Conservation (phyloP, 2,113 vertebrate species). For the Crotophaga sulcirostris region DNA sequence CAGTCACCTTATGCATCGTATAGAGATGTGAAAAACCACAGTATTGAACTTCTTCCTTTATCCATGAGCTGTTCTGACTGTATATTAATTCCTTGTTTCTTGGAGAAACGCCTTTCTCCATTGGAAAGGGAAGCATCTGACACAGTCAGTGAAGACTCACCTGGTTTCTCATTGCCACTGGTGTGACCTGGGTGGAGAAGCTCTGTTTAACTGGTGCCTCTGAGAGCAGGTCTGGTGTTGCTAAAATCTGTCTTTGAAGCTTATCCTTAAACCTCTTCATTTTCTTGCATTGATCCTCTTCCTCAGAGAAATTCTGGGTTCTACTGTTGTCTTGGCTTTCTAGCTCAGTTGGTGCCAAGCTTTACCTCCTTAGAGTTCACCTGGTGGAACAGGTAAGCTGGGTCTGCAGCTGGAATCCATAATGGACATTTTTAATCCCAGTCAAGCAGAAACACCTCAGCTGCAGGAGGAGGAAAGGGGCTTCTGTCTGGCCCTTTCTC, state of each 20-base stretch:
- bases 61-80: neutral
- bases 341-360: rapidly evolving
- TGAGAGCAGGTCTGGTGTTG: neutral
- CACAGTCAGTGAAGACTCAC: neutral
- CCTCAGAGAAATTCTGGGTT: neutral
- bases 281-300: neutral
- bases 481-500: neutral
- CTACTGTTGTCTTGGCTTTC: neutral
- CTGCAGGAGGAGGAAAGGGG: neutral
- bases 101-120: neutral
- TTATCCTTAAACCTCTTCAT: neutral
- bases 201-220: neutral
- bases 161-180: too few species aligned
- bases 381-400: neutral
- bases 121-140: neutral
- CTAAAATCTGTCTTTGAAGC: neutral
- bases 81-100: neutral
- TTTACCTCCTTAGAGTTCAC: neutral
- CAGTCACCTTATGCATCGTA: rapidly evolving
- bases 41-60: neutral
- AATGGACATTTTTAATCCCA: neutral
- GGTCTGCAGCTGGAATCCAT: neutral
- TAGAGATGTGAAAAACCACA: neutral
- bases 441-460: neutral
- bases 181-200: neutral